These are phyloP conservation scores for Trinorchestia longiramus DNA, from an alignment of 1,140 invertebrate genomes.

Conservation along the genomic window DNA sequence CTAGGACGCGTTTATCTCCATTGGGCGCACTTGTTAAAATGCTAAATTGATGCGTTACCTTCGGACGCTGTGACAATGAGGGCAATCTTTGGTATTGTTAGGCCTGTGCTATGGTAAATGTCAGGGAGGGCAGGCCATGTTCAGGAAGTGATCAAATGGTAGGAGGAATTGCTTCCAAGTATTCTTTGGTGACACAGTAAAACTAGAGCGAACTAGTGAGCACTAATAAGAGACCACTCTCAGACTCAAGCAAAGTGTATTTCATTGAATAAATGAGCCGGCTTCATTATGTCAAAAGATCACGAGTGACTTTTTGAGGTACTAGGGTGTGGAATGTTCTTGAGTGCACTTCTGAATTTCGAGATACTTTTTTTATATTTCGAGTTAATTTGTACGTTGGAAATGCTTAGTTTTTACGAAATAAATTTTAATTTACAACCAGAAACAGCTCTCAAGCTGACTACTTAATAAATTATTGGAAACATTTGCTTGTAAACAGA, in stretches of 20 bases:
- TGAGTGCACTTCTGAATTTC: neutral
- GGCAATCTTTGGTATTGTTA: conserved; percentile 46
- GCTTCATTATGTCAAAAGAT: too few species aligned
- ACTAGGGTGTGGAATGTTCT: neutral
- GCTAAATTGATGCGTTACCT: conserved; percentile 31
- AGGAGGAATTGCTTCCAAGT: neutral
- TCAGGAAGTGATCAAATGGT: neutral
- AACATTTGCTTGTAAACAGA: too few species aligned
- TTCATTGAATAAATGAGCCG: neutral
- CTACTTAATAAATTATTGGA: too few species aligned
- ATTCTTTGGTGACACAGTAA: neutral
- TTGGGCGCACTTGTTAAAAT: conserved; percentile 39
- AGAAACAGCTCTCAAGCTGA: too few species aligned
- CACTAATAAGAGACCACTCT: neutral
- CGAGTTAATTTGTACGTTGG: too few species aligned
- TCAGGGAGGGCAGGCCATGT: neutral
- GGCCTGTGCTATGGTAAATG: neutral
- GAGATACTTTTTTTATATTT: neutral
- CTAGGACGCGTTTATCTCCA: conserved; percentile 42
- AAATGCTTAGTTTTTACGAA: too few species aligned
- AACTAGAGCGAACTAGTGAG: neutral
- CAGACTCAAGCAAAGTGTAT: neutral
- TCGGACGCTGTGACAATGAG: conserved; percentile 14
- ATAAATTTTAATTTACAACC: too few species aligned
- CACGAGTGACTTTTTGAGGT: too few species aligned